phyloP scores from a whole-genome alignment of 2,113 vertebrate genomes.

The Crotalus helleri region DNA sequence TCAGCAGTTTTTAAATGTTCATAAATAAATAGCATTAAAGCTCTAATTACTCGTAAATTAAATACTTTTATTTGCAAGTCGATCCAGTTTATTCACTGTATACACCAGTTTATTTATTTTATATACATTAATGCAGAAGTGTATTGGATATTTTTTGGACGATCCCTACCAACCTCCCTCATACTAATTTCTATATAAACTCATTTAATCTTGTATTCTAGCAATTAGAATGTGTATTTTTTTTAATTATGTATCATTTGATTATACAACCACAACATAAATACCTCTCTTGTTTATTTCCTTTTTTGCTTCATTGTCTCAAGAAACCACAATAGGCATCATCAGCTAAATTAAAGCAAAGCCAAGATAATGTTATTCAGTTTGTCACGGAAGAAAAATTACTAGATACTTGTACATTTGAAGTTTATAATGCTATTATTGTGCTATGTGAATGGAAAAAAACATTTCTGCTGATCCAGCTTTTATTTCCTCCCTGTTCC shows the following conservation, averaged over 20 bases:
- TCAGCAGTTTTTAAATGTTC: neutral
- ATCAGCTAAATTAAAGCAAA: slow-evolving; percentile 6
- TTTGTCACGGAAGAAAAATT: slow-evolving; percentile 28
- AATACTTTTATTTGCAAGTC: neutral
- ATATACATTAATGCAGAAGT: neutral
- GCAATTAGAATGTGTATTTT: neutral
- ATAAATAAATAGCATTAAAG: neutral
- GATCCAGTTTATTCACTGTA: neutral
- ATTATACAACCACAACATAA: neutral
- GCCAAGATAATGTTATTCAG: slow-evolving; percentile 14
- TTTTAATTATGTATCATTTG: neutral
- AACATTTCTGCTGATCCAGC: slow-evolving; percentile 12
- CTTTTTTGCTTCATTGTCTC: neutral
- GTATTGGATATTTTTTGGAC: neutral
- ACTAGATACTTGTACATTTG: slow-evolving; percentile 8
- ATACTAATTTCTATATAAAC: neutral
- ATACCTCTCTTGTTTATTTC: neutral
- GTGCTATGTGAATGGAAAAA: neutral
- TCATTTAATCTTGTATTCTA: neutral
- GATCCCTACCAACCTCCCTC: neutral
- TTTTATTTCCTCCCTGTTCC: neutral
- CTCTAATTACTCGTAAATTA: neutral
- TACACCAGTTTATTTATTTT: neutral
- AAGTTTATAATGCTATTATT: neutral
- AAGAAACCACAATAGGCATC: neutral